These are phyloP conservation scores for Paradoxurus hermaphroditus DNA, from an alignment of 2,113 vertebrate genomes.

Conservation along the genomic window DNA sequence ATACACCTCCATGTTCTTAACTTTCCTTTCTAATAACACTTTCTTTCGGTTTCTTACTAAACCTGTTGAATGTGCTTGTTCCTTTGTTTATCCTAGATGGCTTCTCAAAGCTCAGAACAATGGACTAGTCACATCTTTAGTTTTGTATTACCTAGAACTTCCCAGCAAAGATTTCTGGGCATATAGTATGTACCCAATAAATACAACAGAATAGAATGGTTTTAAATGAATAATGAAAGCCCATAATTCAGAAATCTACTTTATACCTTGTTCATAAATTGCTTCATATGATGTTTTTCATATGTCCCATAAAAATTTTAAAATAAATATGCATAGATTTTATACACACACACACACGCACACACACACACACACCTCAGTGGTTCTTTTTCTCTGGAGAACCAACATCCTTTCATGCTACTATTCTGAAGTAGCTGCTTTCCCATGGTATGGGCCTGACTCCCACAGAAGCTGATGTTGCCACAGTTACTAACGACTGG, in stretches of 20 bases:
- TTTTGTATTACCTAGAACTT: not conserved
- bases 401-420: not conserved
- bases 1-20: not conserved
- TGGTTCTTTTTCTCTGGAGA: not conserved
- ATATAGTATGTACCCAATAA: not conserved
- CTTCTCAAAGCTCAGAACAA: not conserved
- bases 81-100: not conserved
- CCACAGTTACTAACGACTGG: not conserved
- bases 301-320: not conserved
- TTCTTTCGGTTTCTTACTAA: not conserved
- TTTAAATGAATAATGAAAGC: not conserved
- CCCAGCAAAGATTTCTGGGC: not conserved
- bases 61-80: not conserved
- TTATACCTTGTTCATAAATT: not conserved
- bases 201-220: not conserved
- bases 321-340: not conserved
- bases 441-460: not conserved
- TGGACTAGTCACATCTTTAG: not conserved
- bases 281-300: not conserved
- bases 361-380: not conserved
- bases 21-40: not conserved
- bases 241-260: not conserved
- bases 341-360: not conserved
- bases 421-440: not conserved
- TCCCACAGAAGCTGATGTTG: not conserved